phyloP scores from a whole-genome alignment of 2,113 vertebrate species.

The Proteles cristata region DNA sequence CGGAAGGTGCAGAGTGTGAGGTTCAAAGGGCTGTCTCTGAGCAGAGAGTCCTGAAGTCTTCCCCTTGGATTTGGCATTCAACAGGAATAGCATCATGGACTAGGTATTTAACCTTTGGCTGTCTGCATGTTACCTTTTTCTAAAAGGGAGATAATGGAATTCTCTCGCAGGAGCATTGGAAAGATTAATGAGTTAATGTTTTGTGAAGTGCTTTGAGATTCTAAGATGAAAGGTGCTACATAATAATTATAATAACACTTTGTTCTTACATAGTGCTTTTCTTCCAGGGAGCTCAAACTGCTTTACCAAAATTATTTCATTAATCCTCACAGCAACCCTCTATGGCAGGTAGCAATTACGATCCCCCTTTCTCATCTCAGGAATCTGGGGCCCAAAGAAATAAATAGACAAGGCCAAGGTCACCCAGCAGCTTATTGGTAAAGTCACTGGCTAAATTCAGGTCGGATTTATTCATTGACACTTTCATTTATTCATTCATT shows the following conservation, averaged over 20 bases:
- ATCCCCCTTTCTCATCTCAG: not conserved
- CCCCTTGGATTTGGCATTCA: not conserved
- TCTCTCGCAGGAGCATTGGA: not conserved
- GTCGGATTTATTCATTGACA: not conserved
- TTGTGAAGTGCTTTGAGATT: slow-evolving; percentile 73
- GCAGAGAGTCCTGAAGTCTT: not conserved
- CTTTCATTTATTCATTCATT: not conserved
- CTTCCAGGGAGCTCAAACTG: slow-evolving; percentile 74
- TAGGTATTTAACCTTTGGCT: slow-evolving; percentile 40
- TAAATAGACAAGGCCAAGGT: slow-evolving; percentile 15
- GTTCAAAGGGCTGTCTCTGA: not conserved
- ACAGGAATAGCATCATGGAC: not conserved
- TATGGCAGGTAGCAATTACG: slow-evolving; percentile 66
- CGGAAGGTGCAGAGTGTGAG: not conserved
- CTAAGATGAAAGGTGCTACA: slow-evolving; percentile 74
- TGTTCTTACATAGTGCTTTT: slow-evolving; percentile 75
- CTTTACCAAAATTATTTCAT: slow-evolving; percentile 78
- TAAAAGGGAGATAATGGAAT: not conserved
- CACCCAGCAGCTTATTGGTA: not conserved
- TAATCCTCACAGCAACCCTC: slow-evolving; percentile 63
- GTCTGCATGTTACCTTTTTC: not conserved
- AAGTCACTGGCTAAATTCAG: not conserved
- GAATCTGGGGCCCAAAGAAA: not conserved
- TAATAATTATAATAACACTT: slow-evolving; percentile 74
- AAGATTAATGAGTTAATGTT: slow-evolving; percentile 77